These are phyloP conservation scores for Anaspis maculata DNA, from an alignment of 2,888 invertebrate species.

Conservation along the genomic window DNA sequence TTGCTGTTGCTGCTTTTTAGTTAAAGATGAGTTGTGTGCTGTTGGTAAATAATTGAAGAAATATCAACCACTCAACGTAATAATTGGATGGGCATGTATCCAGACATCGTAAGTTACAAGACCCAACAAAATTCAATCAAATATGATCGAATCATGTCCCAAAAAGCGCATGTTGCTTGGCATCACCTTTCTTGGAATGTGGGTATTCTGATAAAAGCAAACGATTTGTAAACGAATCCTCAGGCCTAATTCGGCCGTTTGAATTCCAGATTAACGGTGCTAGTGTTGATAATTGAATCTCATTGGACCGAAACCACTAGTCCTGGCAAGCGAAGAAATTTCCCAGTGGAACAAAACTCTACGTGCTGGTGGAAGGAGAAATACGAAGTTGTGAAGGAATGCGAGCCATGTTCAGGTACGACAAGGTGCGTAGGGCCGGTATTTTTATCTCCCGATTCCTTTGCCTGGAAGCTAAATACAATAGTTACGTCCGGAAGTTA, in stretches of 20 bases:
- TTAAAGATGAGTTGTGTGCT: too few species aligned
- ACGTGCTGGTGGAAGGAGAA: slow-evolving; percentile 69
- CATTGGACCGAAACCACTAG: slow-evolving; percentile 54
- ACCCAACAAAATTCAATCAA: too few species aligned
- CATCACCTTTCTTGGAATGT: slow-evolving; percentile 67
- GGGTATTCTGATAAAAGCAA: slow-evolving; percentile 38
- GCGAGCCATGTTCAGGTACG: slow-evolving; percentile 78
- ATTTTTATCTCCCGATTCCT: too few species aligned
- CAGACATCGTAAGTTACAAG: too few species aligned
- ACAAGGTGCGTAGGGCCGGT: too few species aligned
- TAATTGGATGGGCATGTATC: too few species aligned
- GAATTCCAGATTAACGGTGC: slow-evolving; percentile 63
- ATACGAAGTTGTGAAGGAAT: slow-evolving; percentile 64
- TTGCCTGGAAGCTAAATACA: too few species aligned
- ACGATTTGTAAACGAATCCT: not conserved
- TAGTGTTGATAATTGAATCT: slow-evolving; percentile 76
- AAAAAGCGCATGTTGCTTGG: slow-evolving; percentile 76
- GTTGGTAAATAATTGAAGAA: too few species aligned
- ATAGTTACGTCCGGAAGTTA: too few species aligned
- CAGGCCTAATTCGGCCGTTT: slow-evolving; percentile 1
- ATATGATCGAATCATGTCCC: slow-evolving; percentile 79
- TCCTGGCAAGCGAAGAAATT: slow-evolving; percentile 49
- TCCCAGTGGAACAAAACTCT: slow-evolving; percentile 67
- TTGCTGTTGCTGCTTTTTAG: too few species aligned
- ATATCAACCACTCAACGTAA: too few species aligned